Evolutionary conservation across 1,140 invertebrate species (phyloP), one percentile per base, ranked within the genome.

Genomic region (Ephestia elutella): DNA sequence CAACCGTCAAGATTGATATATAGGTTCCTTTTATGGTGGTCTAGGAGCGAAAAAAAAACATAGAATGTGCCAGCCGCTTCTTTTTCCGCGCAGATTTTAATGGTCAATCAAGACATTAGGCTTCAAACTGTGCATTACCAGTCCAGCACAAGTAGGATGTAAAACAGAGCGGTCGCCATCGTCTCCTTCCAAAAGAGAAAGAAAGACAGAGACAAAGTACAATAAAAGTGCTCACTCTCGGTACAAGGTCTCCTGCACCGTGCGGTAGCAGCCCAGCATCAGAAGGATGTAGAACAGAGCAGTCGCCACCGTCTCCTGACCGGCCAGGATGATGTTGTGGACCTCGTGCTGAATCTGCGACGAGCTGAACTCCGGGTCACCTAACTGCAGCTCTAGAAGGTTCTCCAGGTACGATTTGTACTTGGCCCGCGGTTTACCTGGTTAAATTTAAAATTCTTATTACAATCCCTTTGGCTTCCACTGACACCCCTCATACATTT

Each of bases 331-430:
- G n/a, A 80, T 70, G 0, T 79, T 83, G 55, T 83, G 66, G 7
- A 82, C 68, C 57, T 86, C 82, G 0, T 67, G 59, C 44, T 54
- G 57, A 17, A 83, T 73, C 58, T 82, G 75, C 10, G 68, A 11
- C 17, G 66, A 63, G 7, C 72, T 75, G 18, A 82, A 50, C 15
- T 32, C 62, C 0, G 66, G 55, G 15, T 79, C 79, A 0, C 15
- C 38, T 44, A 68, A 68, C 5, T 62, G 60, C 5, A 80, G 13
- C 8, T 83, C 79, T 49, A 83, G 28, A 5, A 86, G 59, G n/a
- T 77, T 63, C 21, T 86, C 82, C n/a, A 81, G 50, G 48, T 74
- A 77, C 0, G 78, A 54, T 44, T 71, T 75, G 61, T 78, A 75
- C 44, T 59, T 71, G 2, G 32, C 18, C 25, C 54, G 44, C 1